Conservation (phyloP, 2,888 invertebrate species). For the Podabrus alpinus region DNA sequence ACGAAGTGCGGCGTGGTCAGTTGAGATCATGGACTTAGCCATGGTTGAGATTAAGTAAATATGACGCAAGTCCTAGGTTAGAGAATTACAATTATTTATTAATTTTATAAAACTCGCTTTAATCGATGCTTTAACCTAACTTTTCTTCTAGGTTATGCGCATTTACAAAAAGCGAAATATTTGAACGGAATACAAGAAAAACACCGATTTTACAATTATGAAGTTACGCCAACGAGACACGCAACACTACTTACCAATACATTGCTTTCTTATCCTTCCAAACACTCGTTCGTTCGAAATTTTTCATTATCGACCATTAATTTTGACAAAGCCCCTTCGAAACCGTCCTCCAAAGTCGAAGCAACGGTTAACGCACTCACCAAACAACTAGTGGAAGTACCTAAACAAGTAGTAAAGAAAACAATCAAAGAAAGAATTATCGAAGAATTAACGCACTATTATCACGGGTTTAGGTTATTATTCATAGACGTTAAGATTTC, state of each 20-base stretch:
- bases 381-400: constrained; percentile 66
- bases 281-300: constrained; percentile 35
- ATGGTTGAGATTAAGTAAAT: too few species aligned
- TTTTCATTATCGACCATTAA: constrained; percentile 42
- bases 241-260: neutral
- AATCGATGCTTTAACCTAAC: too few species aligned
- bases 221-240: neutral
- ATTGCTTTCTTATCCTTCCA: neutral
- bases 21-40: too few species aligned
- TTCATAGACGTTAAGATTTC: constrained; percentile 91
- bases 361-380: constrained; percentile 86
- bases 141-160: neutral
- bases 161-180: neutral
- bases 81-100: too few species aligned
- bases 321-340: constrained; percentile 55
- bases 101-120: too few species aligned
- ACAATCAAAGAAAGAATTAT: constrained; percentile 72
- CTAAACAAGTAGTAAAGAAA: constrained; percentile 60
- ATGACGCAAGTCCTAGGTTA: too few species aligned
- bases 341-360: constrained; percentile 91
- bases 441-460: constrained; percentile 89
- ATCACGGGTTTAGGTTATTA: constrained; percentile 93
- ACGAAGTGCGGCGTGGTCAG: too few species aligned
- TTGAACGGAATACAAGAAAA: neutral
- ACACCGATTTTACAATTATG: neutral